phyloP scores from a whole-genome alignment of 2,888 invertebrate genomes.

The Thymelicus sylvestris region DNA sequence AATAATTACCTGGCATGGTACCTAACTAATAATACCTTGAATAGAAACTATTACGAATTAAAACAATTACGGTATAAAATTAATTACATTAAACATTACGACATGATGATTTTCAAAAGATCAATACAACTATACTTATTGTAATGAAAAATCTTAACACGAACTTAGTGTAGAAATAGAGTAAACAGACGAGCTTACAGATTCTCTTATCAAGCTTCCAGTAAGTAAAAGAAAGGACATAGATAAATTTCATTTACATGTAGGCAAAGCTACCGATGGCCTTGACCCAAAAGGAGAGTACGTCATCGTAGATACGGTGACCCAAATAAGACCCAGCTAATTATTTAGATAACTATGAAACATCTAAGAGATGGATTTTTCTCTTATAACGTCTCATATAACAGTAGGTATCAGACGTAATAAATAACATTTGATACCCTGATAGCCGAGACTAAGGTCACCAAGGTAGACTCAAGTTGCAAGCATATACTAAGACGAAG shows the following conservation, averaged over 20 bases:
- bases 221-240: constrained; percentile 14
- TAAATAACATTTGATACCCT: no score
- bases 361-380: constrained; percentile 1
- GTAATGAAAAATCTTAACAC: no score
- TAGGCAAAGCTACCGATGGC: constrained; percentile 23
- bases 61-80: neutral
- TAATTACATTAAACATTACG: neutral
- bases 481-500: no score
- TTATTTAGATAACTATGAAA: constrained; percentile 4
- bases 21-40: neutral
- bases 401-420: neutral
- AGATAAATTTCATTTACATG: constrained; percentile 11
- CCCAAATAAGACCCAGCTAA: constrained; percentile 20
- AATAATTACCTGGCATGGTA: neutral
- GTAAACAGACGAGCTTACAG: neutral
- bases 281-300: constrained; percentile 30
- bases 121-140: no score
- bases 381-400: neutral
- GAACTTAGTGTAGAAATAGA: neutral
- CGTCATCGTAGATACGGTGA: constrained; percentile 28
- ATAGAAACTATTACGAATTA: neutral
- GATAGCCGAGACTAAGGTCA: no score
- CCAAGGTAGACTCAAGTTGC: no score
- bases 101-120: no score
- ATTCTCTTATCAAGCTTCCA: neutral